Evolutionary conservation across 2,113 vertebrate species (phyloP), one percentile per base, ranked within the genome.

Genomic region (Pipra filicauda): DNA sequence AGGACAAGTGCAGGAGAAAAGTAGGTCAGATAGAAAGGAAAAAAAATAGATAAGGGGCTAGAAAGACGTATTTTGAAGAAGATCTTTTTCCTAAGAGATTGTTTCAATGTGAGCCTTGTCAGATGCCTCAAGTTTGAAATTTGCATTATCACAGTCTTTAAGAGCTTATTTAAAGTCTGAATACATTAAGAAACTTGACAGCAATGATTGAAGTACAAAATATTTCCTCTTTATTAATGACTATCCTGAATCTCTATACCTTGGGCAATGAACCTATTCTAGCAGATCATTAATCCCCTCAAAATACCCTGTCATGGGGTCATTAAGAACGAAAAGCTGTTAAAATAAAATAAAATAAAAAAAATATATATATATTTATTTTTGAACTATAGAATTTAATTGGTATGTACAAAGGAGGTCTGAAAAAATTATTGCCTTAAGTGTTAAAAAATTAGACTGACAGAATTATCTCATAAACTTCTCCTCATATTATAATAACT

Each of bases 141-240:
- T 90, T 92, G 31, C 66, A 66, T 85, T 86, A 85, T 94, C 37
- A 65, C 23, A 85, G 77, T 82, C 41, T 89, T 86, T 79, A 88
- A 88, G 35, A 51, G 49, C 64, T 93, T 94, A 74, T 89, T 97
- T 96, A 82, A 65, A 88, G 31, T 78, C 37, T 85, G 90, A 91
- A 74, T 82, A 70, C 22, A 57, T 89, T 94, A 94, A 73, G 77
- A 85, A 85, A 58, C 54, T 94, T 97, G 94, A 92, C 58, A 95
- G 94, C 84, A 88, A 73, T 96, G 95, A 92, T 83, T 2, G n/a
- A 95, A 94, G 37, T 37, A 91, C 54, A 90, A 85, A 84, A 43
- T 96, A 91, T 97, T 93, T 96, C 91, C 77, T 28, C 66, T 64
- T 24, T 66, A 83, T 93, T 97, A 97, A 97, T 95, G 85, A 73